A percentile compares a stretch with the other conserved stretches of the same genome.
These are phyloP conservation scores for Mico argentatus DNA, from an alignment of 2,797 vertebrate genomes.

Conservation along the genomic window DNA sequence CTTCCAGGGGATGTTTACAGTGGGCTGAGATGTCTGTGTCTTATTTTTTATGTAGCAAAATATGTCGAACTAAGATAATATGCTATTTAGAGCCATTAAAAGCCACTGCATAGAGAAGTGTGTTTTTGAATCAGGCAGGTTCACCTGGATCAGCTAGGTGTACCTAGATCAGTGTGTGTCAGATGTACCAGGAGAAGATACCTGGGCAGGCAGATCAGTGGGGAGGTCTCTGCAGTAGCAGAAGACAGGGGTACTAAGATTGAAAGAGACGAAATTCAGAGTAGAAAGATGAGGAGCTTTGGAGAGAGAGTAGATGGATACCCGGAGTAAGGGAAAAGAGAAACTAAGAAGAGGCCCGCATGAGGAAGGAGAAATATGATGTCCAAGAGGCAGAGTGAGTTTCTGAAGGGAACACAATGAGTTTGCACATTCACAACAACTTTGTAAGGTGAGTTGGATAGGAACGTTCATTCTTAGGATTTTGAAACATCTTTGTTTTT, in stretches of 20 bases:
- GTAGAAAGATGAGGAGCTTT: not conserved
- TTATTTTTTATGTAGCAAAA: not conserved
- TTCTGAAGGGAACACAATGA: not conserved
- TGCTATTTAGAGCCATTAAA: not conserved
- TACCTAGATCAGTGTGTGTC: not conserved
- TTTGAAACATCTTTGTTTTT: not conserved
- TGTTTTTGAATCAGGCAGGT: not conserved
- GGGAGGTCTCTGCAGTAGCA: not conserved
- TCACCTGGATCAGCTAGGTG: no score
- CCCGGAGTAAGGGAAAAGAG: not conserved
- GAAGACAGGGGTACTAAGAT: not conserved
- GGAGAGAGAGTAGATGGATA: not conserved
- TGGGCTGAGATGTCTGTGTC: not conserved
- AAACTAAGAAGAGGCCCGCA: accelerated
- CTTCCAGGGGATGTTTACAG: not conserved
- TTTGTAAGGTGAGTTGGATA: not conserved
- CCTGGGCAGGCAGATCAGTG: not conserved
- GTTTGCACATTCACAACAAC: not conserved
- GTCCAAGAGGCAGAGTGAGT: not conserved
- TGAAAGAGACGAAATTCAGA: not conserved
- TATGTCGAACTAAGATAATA: not conserved
- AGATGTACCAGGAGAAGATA: not conserved
- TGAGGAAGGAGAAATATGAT: not conserved
- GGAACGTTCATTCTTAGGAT: not conserved
- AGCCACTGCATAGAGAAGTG: accelerated